phyloP scores from a whole-genome alignment of 2,797 vertebrate species.

The Percopsis omiscomaycus region DNA sequence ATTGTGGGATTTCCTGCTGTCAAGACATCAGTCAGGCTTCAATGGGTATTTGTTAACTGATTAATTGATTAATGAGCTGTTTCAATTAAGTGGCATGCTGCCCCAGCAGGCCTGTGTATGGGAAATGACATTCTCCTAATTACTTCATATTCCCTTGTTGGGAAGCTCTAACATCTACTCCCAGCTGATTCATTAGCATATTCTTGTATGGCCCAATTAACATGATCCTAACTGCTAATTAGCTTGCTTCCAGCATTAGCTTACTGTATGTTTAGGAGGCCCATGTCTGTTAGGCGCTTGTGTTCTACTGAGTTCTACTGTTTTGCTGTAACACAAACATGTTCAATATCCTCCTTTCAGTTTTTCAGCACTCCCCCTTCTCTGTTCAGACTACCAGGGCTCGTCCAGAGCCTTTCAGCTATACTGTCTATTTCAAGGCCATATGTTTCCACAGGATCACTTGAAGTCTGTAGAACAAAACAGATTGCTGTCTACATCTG shows the following conservation, averaged over 20 bases:
- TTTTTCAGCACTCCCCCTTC: no score
- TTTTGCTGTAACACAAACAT: no score
- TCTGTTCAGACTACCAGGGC: no score
- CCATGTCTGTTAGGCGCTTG: no score
- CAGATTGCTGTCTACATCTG: no score
- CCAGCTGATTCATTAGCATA: slow-evolving; percentile 6
- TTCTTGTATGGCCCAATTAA: slow-evolving; percentile 3
- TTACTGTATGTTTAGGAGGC: no score
- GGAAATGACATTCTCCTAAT: background rate
- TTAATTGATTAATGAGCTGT: slow-evolving; percentile 26
- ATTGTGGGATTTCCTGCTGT: slow-evolving; percentile 8
- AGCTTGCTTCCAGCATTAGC: background rate
- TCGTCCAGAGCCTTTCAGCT: no score
- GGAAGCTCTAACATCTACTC: background rate
- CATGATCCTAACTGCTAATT: background rate
- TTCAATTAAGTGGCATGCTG: slow-evolving; percentile 22
- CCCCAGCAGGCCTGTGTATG: background rate
- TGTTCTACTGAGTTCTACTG: no score
- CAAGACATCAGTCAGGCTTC: slow-evolving; percentile 12
- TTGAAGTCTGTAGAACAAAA: no score
- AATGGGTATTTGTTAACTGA: slow-evolving; percentile 11
- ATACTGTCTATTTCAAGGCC: no score
- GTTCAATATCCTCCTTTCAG: no score
- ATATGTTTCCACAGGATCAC: no score
- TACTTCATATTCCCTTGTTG: slow-evolving; percentile 1